Evolutionary conservation across 2,888 invertebrate genomes (phyloP).

Genomic region (Megaustenia siamemsis): DNA sequence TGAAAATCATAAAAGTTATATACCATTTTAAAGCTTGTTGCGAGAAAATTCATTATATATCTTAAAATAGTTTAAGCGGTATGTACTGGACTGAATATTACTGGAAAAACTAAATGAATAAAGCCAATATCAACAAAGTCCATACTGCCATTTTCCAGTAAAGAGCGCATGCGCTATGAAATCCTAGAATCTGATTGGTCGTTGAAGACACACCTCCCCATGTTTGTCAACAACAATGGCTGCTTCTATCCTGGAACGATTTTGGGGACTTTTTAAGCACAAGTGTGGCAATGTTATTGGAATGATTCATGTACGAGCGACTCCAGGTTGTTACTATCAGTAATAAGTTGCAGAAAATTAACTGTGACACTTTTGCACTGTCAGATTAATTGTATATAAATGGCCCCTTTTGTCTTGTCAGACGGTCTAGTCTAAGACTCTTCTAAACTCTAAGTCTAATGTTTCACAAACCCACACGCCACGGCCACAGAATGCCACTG

Average conservation of each 20-base stretch:
- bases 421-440: no score
- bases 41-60: neutral
- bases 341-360: neutral
- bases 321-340: constrained; percentile 83
- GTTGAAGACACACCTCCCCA: constrained; percentile 55
- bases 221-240: constrained; percentile 53
- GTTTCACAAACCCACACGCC: no score
- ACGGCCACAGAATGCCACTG: no score
- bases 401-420: no score
- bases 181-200: constrained; percentile 63
- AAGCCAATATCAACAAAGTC: neutral
- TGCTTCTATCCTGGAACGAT: constrained; percentile 58
- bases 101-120: constrained; percentile 41
- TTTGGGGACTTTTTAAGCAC: constrained; percentile 62
- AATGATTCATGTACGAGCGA: constrained; percentile 86
- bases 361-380: neutral
- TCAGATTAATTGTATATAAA: neutral
- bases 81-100: constrained; percentile 31
- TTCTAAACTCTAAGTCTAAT: no score
- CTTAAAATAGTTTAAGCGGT: constrained; percentile 48
- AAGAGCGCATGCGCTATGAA: constrained; percentile 51
- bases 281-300: constrained; percentile 82
- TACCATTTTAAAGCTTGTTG: constrained; percentile 39
- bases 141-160: constrained; percentile 29
- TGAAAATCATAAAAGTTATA: constrained; percentile 30